Base-by-base conservation (phyloP, 1,140 invertebrate species). In the Oscheius sp. region DNA sequence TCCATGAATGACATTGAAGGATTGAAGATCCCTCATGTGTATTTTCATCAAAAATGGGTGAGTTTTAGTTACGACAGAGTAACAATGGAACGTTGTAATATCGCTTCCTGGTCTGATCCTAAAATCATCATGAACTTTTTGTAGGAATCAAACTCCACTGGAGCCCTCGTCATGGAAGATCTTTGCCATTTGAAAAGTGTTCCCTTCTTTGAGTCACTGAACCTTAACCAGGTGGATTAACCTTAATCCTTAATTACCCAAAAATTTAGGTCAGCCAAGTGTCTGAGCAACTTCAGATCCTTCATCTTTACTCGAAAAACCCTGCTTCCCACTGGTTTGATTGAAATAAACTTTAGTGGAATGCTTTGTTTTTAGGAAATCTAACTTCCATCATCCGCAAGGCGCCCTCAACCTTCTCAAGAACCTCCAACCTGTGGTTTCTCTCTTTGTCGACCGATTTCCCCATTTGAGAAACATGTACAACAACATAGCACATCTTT, bases 91-190 rank as follows among this genome's bases (percentile, higher is more conserved):
- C n/a, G n/a, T n/a, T n/a, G n/a, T n/a, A n/a, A n/a, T n/a, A n/a
- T n/a, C n/a, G n/a, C n/a, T n/a, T n/a, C n/a, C n/a, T n/a, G n/a
- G n/a, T n/a, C n/a, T n/a, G n/a, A n/a, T n/a, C n/a, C n/a, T n/a
- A n/a, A n/a, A n/a, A n/a, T n/a, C n/a, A n/a, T n/a, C n/a, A n/a
- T n/a, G n/a, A n/a, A n/a, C n/a, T n/a, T n/a, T n/a, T n/a, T n/a
- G n/a, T n/a, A n/a, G n/a, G n/a, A n/a, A n/a, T n/a, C n/a, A n/a
- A n/a, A n/a, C 7, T 55, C 49, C 28, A 23, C 49, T 55, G 49
- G 66, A 13, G 66, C 66, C 18, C 26, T 71, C 3, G 68, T 70
- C 10, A 71, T 71, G 65, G 68, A 71, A 26, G 68, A 71, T 29
- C 52, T 71, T 23, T 36, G 18, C 35, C 20, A 68, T 23, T 20